Conservation (phyloP, 1,140 invertebrate genomes). For the Bombus pyrosoma region DNA sequence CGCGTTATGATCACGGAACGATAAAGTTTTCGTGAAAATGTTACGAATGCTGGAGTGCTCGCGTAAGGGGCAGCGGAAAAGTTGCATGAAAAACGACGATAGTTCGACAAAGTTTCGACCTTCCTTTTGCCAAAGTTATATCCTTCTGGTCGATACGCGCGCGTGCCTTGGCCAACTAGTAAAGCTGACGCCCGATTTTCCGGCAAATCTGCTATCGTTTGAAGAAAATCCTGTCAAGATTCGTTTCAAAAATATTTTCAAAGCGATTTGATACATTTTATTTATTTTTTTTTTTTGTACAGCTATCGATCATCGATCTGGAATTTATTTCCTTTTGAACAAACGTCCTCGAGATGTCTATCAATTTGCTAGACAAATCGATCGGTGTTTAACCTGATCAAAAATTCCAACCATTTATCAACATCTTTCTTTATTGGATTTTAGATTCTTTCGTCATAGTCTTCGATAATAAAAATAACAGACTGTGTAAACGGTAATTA, state of each 20-base stretch:
- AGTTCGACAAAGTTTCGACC: constrained; percentile 20
- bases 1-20: constrained; percentile 29
- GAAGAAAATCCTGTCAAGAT: background rate
- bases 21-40: constrained; percentile 44
- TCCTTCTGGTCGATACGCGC: background rate
- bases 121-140: constrained; percentile 7
- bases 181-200: background rate
- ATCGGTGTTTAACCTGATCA: constrained; percentile 11
- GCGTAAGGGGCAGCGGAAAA: constrained; percentile 36
- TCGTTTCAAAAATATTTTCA: background rate
- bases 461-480: background rate
- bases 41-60: constrained; percentile 19
- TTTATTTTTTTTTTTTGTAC: too few species aligned
- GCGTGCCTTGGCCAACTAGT: background rate
- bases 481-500: constrained; percentile 28
- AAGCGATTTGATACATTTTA: background rate
- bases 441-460: background rate
- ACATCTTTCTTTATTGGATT: background rate
- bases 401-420: background rate
- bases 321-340: background rate
- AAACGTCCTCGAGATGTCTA: constrained; percentile 5
- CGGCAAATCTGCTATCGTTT: background rate
- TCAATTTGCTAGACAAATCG: background rate
- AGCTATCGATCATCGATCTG: background rate
- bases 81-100: constrained; percentile 40